A percentile compares a stretch with the other conserved stretches of the same genome.
Evolutionary conservation across 1,140 invertebrate genomes (phyloP).

Genomic region (Bombus sibiricus): DNA sequence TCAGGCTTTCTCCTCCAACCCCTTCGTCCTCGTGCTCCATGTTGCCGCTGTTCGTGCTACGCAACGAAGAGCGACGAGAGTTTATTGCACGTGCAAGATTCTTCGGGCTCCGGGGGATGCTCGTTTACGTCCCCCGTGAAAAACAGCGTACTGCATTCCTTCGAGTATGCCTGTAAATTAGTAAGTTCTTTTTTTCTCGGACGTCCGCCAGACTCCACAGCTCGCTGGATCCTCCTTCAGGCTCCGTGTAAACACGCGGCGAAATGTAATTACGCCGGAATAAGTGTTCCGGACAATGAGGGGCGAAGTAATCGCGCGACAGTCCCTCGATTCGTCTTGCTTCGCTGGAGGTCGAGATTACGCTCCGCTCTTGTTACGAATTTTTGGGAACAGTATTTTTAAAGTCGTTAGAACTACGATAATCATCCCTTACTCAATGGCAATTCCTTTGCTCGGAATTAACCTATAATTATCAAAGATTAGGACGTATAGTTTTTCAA

Average conservation of each 20-base stretch:
- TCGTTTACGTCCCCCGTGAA: conserved; percentile 63
- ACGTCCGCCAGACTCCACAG: not conserved
- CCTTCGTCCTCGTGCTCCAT: not conserved
- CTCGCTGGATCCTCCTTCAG: not conserved
- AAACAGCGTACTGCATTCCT: conserved; percentile 58
- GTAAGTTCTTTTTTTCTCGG: not conserved
- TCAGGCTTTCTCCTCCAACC: not conserved
- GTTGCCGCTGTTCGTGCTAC: conserved; percentile 3
- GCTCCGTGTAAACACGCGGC: conserved; percentile 32
- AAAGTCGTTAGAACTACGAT: too few relatives aligned
- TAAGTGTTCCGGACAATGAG: conserved; percentile 33
- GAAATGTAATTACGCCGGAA: conserved; percentile 43
- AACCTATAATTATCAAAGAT: too few relatives aligned
- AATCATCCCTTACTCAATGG: too few relatives aligned
- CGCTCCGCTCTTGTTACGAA: not conserved
- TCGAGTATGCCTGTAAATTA: conserved; percentile 38
- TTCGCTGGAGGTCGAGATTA: not conserved
- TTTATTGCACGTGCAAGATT: conserved; percentile 66
- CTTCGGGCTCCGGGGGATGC: conserved; percentile 43
- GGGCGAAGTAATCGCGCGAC: conserved; percentile 8
- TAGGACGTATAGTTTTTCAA: too few relatives aligned
- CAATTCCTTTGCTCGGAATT: too few relatives aligned
- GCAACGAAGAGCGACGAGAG: conserved; percentile 10
- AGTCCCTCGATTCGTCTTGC: conserved; percentile 14
- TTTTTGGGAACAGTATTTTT: not conserved